Evolutionary conservation across 2,113 vertebrate genomes (phyloP).

Genomic region (Loxodonta africana): DNA sequence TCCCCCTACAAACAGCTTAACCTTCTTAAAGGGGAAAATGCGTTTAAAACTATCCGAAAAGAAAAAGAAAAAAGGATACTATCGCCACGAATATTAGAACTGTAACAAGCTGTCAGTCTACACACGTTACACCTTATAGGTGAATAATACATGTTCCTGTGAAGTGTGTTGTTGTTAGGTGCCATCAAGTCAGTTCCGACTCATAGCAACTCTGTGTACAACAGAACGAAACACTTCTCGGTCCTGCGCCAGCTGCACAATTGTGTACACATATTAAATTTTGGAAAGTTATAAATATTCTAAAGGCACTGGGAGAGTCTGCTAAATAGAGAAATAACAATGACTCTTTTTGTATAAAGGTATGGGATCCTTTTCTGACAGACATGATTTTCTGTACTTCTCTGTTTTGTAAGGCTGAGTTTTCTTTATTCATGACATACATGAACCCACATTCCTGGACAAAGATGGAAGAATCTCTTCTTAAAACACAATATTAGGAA

Average conservation of each 20-base stretch:
- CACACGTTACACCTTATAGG: neutral
- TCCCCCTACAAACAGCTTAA: neutral
- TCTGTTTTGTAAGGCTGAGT: neutral
- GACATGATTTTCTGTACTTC: neutral
- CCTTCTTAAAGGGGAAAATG: conserved; percentile 66
- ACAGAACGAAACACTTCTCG: too few species aligned
- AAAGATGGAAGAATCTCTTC: neutral
- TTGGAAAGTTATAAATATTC: neutral
- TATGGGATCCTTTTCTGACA: neutral
- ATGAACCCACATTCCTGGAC: neutral
- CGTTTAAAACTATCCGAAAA: conserved; percentile 40
- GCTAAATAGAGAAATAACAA: conserved; percentile 19
- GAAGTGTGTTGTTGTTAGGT: too few species aligned
- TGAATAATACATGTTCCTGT: neutral
- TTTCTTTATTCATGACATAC: neutral
- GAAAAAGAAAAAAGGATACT: neutral
- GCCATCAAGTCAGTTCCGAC: too few species aligned
- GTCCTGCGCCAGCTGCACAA: too few species aligned
- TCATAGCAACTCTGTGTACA: too few species aligned
- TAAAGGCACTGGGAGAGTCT: neutral
- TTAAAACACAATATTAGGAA: neutral
- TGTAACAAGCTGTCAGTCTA: neutral
- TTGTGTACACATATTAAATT: neutral
- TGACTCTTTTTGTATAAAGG: neutral
- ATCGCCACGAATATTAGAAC: neutral